A percentile compares a stretch with the other conserved stretches of the same genome.
Conservation (phyloP, 2,888 invertebrate genomes). For the Carterocephalus palaemon region DNA sequence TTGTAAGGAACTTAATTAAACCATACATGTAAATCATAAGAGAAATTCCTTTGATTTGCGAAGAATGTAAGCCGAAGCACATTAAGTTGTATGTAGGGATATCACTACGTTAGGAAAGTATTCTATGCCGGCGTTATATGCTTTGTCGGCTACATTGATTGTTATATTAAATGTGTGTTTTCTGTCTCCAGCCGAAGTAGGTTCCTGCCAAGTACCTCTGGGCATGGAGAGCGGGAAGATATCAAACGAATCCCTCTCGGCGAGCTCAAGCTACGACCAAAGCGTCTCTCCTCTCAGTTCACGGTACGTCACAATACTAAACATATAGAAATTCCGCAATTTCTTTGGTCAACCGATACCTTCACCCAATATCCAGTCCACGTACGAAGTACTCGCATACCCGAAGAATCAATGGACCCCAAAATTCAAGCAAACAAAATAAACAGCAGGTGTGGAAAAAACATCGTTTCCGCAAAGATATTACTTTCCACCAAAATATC, state of each 20-base stretch:
- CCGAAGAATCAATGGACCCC: too few relatives aligned
- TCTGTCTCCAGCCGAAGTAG: slow-evolving; percentile 67
- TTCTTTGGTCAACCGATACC: too few relatives aligned
- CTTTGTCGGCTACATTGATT: slow-evolving; percentile 8
- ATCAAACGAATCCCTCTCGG: slow-evolving; percentile 89
- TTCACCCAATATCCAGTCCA: too few relatives aligned
- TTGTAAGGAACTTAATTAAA: too few relatives aligned
- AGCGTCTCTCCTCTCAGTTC: slow-evolving; percentile 93
- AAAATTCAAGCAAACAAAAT: too few relatives aligned
- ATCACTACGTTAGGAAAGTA: background rate
- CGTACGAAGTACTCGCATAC: too few relatives aligned
- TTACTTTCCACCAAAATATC: slow-evolving; percentile 1
- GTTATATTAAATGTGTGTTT: slow-evolving; percentile 1
- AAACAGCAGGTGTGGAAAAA: background rate
- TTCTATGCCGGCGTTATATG: slow-evolving; percentile 17
- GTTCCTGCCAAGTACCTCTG: slow-evolving; percentile 85
- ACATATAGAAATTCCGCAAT: background rate
- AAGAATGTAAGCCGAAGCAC: too few relatives aligned
- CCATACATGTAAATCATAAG: too few relatives aligned
- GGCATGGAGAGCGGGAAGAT: slow-evolving; percentile 94
- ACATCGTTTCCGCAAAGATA: slow-evolving; percentile 4
- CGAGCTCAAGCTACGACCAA: slow-evolving; percentile 91
- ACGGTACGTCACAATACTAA: slow-evolving; percentile 85
- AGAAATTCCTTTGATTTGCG: too few relatives aligned
- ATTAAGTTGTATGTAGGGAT: too few relatives aligned